A percentile compares a stretch with the other conserved stretches of the same genome.
Evolutionary conservation across 2,888 invertebrate genomes (phyloP).

Genomic region (Cerceris rybyensis): DNA sequence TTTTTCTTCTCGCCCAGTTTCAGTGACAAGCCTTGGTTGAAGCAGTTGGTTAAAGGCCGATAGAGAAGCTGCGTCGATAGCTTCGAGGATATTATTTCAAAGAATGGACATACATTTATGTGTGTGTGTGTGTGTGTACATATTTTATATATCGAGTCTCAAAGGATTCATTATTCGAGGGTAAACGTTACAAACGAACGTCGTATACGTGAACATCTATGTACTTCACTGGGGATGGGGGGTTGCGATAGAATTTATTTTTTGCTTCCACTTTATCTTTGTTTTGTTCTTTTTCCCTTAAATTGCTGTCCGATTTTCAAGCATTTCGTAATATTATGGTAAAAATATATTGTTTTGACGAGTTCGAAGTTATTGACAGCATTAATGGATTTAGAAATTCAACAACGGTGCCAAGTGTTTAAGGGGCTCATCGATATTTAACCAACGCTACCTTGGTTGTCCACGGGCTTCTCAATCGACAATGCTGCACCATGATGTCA

Average conservation of each 20-base stretch:
- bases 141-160: slow-evolving; percentile 9
- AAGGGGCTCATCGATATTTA: slow-evolving; percentile 46
- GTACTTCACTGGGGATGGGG: neutral
- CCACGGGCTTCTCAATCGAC: slow-evolving; percentile 58
- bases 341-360: slow-evolving; percentile 24
- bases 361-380: slow-evolving; percentile 13
- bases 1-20: slow-evolving; percentile 44
- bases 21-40: slow-evolving; percentile 38
- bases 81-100: slow-evolving; percentile 19
- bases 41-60: slow-evolving; percentile 30
- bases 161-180: neutral
- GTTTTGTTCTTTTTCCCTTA: slow-evolving; percentile 13
- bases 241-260: slow-evolving; percentile 3
- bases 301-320: slow-evolving; percentile 7
- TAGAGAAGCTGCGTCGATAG: slow-evolving; percentile 20
- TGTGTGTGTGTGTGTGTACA: too few species aligned
- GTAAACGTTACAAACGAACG: neutral
- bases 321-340: slow-evolving; percentile 5
- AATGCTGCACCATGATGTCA: slow-evolving; percentile 63
- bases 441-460: slow-evolving; percentile 49
- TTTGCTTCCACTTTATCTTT: slow-evolving; percentile 3
- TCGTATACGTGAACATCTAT: neutral
- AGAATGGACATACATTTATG: slow-evolving; percentile 15
- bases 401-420: slow-evolving; percentile 26
- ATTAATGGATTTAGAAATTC: slow-evolving; percentile 16